Evolutionary conservation across 2,888 invertebrate genomes (phyloP).

Genomic region (Antheraea yamamai): DNA sequence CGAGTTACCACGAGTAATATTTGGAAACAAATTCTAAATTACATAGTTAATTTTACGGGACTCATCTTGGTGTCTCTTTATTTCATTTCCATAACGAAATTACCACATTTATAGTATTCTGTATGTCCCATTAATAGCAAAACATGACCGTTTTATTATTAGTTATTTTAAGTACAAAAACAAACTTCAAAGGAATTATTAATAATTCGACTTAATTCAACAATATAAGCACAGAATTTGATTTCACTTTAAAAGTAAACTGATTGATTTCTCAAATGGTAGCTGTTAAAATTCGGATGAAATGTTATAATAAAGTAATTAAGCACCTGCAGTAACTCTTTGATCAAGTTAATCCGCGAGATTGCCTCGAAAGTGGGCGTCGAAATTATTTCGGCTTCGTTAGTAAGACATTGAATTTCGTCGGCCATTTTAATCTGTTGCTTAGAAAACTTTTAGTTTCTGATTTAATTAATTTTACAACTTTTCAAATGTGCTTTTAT

Average conservation of each 20-base stretch:
- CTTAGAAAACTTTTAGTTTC: neutral
- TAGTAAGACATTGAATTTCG: slow-evolving; percentile 16
- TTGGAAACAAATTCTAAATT: no score
- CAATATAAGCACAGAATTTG: neutral
- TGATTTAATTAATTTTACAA: slow-evolving; percentile 21
- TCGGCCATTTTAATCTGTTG: slow-evolving; percentile 4
- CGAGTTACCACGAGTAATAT: no score
- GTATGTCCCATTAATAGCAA: no score
- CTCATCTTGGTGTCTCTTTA: no score
- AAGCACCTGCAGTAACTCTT: slow-evolving; percentile 28
- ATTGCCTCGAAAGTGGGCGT: slow-evolving; percentile 31
- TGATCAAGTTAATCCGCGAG: slow-evolving; percentile 35
- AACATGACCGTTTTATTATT: no score
- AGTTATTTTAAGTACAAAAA: no score
- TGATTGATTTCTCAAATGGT: neutral
- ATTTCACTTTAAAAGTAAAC: neutral
- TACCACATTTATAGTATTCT: no score
- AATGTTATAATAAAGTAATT: slow-evolving; percentile 33
- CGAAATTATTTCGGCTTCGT: slow-evolving; percentile 18
- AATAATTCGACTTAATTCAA: no score
- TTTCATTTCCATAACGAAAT: no score
- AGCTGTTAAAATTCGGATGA: slow-evolving; percentile 24
- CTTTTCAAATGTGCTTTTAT: neutral
- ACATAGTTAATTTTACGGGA: no score
- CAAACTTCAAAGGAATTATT: no score